These are phyloP conservation scores for Andrena cerasifolii DNA, from an alignment of 1,140 invertebrate species.

Conservation along the genomic window DNA sequence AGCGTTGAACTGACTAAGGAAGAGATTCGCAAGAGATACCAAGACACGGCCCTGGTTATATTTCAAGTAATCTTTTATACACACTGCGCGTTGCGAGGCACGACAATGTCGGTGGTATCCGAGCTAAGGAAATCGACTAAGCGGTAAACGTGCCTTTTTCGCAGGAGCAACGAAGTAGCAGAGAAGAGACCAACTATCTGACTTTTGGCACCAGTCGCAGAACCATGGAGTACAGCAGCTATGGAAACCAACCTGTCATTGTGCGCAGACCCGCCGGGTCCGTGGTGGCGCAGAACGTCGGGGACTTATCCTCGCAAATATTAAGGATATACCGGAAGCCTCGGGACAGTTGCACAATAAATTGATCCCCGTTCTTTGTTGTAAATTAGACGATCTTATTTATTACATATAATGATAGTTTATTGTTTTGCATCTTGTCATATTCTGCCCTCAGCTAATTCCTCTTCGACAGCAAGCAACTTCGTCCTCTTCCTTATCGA, in stretches of 20 bases:
- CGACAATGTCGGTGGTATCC: too few species aligned
- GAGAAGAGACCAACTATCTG: constrained; percentile 71
- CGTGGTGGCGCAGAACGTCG: constrained; percentile 9
- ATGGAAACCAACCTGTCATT: constrained; percentile 80
- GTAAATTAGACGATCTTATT: constrained; percentile 10
- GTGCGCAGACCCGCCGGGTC: constrained; percentile 70
- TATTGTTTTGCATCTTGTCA: not conserved
- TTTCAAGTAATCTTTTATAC: constrained; percentile 71
- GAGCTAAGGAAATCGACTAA: too few species aligned
- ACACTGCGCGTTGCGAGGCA: too few species aligned
- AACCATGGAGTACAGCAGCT: constrained; percentile 78
- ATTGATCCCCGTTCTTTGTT: constrained; percentile 27
- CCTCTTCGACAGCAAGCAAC: not conserved
- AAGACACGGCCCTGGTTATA: constrained; percentile 76
- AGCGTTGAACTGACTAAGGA: constrained; percentile 64
- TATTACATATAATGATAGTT: not conserved
- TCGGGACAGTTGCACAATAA: constrained; percentile 68
- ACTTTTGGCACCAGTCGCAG: constrained; percentile 78
- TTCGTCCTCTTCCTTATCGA: not conserved
- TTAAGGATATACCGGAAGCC: constrained; percentile 69
- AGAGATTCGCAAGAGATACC: constrained; percentile 75
- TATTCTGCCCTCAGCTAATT: not conserved
- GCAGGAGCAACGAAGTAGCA: constrained; percentile 73
- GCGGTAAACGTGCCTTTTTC: constrained; percentile 40
- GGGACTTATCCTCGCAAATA: constrained; percentile 54